Evolutionary conservation across 2,113 vertebrate genomes (phyloP), one percentile per base, ranked within the genome.

Genomic region (Tragelaphus strepsiceros): DNA sequence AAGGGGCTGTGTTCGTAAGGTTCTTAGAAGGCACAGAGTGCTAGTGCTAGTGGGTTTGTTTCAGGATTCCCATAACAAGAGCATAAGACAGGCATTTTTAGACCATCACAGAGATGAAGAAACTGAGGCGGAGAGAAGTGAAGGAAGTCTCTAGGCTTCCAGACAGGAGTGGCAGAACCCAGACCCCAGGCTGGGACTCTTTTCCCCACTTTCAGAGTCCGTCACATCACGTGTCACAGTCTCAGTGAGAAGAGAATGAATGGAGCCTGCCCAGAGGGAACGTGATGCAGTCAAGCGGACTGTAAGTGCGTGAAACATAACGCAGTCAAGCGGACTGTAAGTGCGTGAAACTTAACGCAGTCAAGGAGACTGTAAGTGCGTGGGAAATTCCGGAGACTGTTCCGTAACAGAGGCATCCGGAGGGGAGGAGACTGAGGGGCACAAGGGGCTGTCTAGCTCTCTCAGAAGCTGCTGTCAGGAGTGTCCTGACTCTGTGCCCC

Each of bases 361-460:
- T 62, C 88, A 61, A 64, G 77, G 81, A 97, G 96, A 64, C 32
- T 30, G 53, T 24, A 56, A 59, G 78, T 2, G 93, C 82, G 21
- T 53, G 96, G 98, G 96, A 97, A 98, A 95, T 93, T 83, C 95
- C 97, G 1, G 53, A 77, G 77, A 51, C 46, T 2, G 15, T 95
- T 96, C 93, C 84, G 7, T 90, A 93, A 87, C 91, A 3, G 2
- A 43, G 28, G 43, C 62, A 3, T 43, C 54, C 0, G 13, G 51
- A 80, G 54, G 64, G 35, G 81, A 78, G 56, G 78, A 46, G 83
- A 26, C 71, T 0, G 78, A 26, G 89, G 28, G 30, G 30, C 15
- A 6, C 30, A 71, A 6, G 4, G 21, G 53, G 58, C 78, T 71
- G 86, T 30, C 39, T 17, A 2, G 46, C 80, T 95, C 35, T 46